Evolutionary conservation across 1,140 invertebrate species (phyloP), one percentile per base, ranked within the genome.

Genomic region (Aphaenogaster floridana): DNA sequence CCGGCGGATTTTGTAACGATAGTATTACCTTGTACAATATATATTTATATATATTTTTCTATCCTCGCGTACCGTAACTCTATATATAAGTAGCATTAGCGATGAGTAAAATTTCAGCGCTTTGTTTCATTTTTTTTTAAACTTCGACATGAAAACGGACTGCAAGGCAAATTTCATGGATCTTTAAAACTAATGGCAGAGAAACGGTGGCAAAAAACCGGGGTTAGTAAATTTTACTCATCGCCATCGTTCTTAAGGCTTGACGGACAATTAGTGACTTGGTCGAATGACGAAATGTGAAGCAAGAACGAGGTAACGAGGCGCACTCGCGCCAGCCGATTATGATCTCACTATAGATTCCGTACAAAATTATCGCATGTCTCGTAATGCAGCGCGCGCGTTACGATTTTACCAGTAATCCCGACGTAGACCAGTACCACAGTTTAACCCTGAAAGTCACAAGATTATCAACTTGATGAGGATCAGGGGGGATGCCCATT

Each of bases 11-110:
- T 76, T 76, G n/a, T 76, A 76, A 76, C 36, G 52, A 76, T 76
- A 76, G 50, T 76, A 76, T 76, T 72, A 69, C 17, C 48, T 72
- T 61, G 54, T 59, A 59, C 42, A 69, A 69, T 69, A 69, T 48
- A 45, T 69, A 69, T 69, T 69, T 69, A 59, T 42, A 28, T 45
- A 61, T 76, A 59, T 76, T 59, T 76, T 76, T 76, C 54, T 61
- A 76, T 39, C 13, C n/a, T 76, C 21, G 39, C 72, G 13, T 59
- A 59, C 6, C 5, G 17, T 57, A 74, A 74, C n/a, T 59, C 59
- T 76, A 45, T n/a, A 72, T 17, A 17, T 61, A 59, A 59, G 11
- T 15, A 76, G 36, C 17, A 7, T 57, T 39, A 42, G 36, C n/a
- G 21, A 76, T 17, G 72, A 76, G 36, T 45, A 76, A 76, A 76